A percentile compares a stretch with the other conserved stretches of the same genome.
phyloP scores from a whole-genome alignment of 2,888 invertebrate genomes.

The Lasiommata megera region DNA sequence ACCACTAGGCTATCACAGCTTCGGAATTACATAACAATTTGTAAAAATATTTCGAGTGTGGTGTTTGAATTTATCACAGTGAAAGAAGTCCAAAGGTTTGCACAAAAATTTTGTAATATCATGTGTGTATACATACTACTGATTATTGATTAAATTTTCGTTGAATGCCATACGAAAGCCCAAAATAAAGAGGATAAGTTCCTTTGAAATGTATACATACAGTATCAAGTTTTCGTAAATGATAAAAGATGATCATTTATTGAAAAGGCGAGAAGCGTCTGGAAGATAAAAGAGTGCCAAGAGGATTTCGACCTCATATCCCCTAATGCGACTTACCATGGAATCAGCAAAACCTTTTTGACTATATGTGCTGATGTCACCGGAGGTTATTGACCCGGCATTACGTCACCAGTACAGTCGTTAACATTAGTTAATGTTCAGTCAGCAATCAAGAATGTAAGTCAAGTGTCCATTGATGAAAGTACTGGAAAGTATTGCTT shows the following conservation, averaged over 20 bases:
- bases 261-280: conserved; percentile 14
- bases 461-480: conserved; percentile 14
- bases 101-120: too few relatives aligned
- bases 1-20: too few relatives aligned
- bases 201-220: not conserved
- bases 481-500: not conserved
- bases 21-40: too few relatives aligned
- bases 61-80: too few relatives aligned
- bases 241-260: conserved; percentile 20
- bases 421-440: conserved; percentile 27
- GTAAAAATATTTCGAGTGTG: too few relatives aligned
- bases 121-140: too few relatives aligned
- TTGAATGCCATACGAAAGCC: not conserved
- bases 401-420: conserved; percentile 39
- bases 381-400: conserved; percentile 36
- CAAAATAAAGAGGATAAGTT: not conserved
- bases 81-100: too few relatives aligned
- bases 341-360: conserved; percentile 25
- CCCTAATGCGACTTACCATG: conserved; percentile 25
- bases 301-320: conserved; percentile 27
- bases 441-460: conserved; percentile 12
- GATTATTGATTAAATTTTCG: too few relatives aligned
- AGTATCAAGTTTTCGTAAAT: not conserved
- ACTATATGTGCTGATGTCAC: conserved; percentile 35
- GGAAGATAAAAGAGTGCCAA: conserved; percentile 24